Percentiles rank a stretch among this genome's conserved stretches.
These are phyloP conservation scores for Mesochorus sp. DNA, from an alignment of 2,888 invertebrate genomes.

Conservation along the genomic window DNA sequence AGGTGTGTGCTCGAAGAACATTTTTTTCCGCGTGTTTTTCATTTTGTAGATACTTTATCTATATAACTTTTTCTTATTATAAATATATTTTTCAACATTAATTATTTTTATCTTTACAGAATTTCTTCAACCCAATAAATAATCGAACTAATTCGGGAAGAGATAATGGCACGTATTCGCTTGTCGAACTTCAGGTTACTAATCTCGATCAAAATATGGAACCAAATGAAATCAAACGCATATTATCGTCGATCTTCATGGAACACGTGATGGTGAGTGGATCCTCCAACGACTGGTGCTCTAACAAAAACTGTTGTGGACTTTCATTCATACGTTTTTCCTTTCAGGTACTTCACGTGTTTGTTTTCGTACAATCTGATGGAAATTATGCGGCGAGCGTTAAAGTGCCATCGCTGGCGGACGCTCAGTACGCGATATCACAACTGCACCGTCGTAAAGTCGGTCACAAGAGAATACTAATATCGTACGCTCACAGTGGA, in stretches of 20 bases:
- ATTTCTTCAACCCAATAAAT: slow-evolving; percentile 80
- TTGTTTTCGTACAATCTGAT: slow-evolving; percentile 86
- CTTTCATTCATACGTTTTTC: background rate
- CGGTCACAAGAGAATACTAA: slow-evolving; percentile 90
- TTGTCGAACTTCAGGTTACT: slow-evolving; percentile 86
- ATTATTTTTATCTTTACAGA: slow-evolving; percentile 66
- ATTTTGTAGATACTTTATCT: background rate
- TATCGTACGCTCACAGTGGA: slow-evolving; percentile 87
- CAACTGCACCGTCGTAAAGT: slow-evolving; percentile 92
- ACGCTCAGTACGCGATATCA: slow-evolving; percentile 90
- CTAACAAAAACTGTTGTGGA: too few species aligned
- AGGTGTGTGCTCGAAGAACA: too few species aligned
- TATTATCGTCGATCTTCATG: slow-evolving; percentile 86
- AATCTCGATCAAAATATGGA: slow-evolving; percentile 89
- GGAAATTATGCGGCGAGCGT: slow-evolving; percentile 88
- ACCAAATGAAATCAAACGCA: slow-evolving; percentile 86
- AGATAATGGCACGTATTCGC: slow-evolving; percentile 74
- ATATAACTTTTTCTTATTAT: slow-evolving; percentile 8
- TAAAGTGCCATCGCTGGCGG: slow-evolving; percentile 87
- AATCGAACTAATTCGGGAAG: slow-evolving; percentile 69
- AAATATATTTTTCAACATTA: background rate
- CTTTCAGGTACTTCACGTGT: slow-evolving; percentile 84
- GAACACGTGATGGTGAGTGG: slow-evolving; percentile 86
- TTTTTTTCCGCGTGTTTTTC: too few species aligned
- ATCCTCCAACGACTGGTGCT: background rate